Evolutionary conservation across 2,888 invertebrate species (phyloP), one percentile per base, ranked within the genome.

Genomic region (Euclidia mi): DNA sequence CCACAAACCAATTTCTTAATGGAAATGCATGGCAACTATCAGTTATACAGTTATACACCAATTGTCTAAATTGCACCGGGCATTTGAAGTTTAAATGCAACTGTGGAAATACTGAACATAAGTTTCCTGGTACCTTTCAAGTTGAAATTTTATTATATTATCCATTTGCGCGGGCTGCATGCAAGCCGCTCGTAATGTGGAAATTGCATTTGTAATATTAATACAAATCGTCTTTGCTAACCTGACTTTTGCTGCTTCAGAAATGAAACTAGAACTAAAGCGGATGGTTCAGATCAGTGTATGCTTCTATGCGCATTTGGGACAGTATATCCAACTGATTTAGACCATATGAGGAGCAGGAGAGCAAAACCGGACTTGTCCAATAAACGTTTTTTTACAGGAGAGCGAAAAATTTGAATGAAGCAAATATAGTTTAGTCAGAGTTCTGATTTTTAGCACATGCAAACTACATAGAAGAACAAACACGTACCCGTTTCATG

Each of bases 121-220:
- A 29, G 42, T 29, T 43, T 46, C 28, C 40, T 67, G 52, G n/a
- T 46, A 45, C 57, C 40, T 65, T 69, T 61, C 47, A 25, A 50
- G 37, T 47, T 42, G 15, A 45, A 56, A 35, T 34, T 44, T 51
- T 25, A 56, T 46, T 44, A 55, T 25, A 56, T 46, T 56, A 15
- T 55, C 60, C 65, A 70, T 56, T 70, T 10, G 42, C 42, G 56
- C 45, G 20, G 48, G 38, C 25, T 65, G 74, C 74, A 62, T 59
- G 71, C 59, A 62, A 56, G 56, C 56, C 29, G 52, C 12, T 42
- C 41, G 37, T 66, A 66, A 47, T 37, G 47, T 18, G 29, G 59
- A 64, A 62, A 69, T 72, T 52, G 44, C 49, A 55, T 69, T 47
- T 34, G 47, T 40, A 59, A 61, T 63, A 69, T 65, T 45, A 56